Percentiles rank a stretch among this genome's conserved stretches.
phyloP scores from a whole-genome alignment of 2,797 vertebrate genomes.

The Sphenodon punctatus region DNA sequence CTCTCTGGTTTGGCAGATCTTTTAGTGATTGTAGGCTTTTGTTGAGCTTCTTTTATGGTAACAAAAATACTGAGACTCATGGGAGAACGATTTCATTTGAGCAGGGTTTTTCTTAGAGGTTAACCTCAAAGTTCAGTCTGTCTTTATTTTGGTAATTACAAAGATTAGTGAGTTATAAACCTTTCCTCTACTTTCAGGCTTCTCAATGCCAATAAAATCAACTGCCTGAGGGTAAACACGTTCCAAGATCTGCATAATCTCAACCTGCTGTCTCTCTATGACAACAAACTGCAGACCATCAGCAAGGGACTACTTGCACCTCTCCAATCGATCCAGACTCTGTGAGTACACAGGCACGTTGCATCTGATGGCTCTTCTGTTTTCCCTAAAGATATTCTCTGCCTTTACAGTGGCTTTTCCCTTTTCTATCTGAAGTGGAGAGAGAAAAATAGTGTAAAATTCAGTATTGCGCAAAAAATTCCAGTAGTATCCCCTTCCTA shows the following conservation, averaged over 20 bases:
- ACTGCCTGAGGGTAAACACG: conserved; percentile 95
- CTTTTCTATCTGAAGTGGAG: not conserved
- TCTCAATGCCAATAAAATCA: conserved; percentile 98
- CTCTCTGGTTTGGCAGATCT: too few species aligned
- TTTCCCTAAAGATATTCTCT: not conserved
- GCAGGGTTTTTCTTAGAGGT: not conserved
- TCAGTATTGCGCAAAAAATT: not conserved
- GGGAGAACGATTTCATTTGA: too few species aligned
- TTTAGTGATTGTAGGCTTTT: too few species aligned
- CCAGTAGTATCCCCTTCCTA: not conserved
- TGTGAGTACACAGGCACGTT: conserved; percentile 82
- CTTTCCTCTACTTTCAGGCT: conserved; percentile 80
- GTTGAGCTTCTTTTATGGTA: too few species aligned
- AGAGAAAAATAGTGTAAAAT: not conserved
- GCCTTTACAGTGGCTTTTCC: conserved; percentile 12
- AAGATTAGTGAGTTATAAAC: conserved; percentile 19
- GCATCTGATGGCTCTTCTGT: not conserved
- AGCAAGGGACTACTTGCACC: conserved; percentile 95
- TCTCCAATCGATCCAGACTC: conserved; percentile 94
- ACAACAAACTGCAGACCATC: conserved; percentile 98
- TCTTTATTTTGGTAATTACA: not conserved
- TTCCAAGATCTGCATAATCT: conserved; percentile 98
- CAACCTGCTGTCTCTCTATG: conserved; percentile 94
- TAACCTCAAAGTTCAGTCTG: not conserved
- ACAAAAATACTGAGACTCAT: too few species aligned